Evolutionary conservation across 1,140 invertebrate genomes (phyloP).

Genomic region (Magallana ariakensis): DNA sequence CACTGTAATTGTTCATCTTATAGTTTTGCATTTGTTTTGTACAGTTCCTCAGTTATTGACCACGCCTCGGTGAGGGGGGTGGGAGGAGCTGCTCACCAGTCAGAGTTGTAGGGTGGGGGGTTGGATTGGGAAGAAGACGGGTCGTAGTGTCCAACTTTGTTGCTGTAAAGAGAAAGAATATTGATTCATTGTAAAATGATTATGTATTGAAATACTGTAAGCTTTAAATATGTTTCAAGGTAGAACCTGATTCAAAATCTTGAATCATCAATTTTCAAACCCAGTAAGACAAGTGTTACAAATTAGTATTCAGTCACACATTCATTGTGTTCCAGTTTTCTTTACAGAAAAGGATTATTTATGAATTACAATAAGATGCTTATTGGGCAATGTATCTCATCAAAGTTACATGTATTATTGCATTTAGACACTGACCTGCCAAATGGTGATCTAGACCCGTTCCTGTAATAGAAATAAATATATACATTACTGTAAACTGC

Average conservation of each 20-base stretch:
- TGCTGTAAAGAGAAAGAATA: background rate
- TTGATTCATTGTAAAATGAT: background rate
- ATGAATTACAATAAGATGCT: no score
- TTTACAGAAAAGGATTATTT: background rate
- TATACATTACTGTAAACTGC: background rate
- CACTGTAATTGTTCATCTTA: no score
- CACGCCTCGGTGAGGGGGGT: no score
- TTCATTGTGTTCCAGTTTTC: background rate
- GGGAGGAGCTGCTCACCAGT: background rate
- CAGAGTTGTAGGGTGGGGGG: background rate
- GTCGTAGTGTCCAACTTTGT: conserved; percentile 17
- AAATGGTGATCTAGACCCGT: background rate
- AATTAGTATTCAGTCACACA: no score
- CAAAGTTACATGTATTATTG: no score
- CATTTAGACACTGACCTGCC: background rate
- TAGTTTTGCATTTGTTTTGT: no score
- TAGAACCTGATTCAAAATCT: no score
- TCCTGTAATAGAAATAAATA: background rate
- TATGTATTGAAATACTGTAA: background rate
- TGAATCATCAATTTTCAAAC: no score
- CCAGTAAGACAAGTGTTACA: no score
- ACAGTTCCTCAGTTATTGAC: no score
- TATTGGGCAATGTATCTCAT: no score
- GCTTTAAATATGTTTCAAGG: background rate
- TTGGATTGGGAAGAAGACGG: background rate